phyloP scores from a whole-genome alignment of 23 tunicate species.

The Trididemnum clinides region DNA sequence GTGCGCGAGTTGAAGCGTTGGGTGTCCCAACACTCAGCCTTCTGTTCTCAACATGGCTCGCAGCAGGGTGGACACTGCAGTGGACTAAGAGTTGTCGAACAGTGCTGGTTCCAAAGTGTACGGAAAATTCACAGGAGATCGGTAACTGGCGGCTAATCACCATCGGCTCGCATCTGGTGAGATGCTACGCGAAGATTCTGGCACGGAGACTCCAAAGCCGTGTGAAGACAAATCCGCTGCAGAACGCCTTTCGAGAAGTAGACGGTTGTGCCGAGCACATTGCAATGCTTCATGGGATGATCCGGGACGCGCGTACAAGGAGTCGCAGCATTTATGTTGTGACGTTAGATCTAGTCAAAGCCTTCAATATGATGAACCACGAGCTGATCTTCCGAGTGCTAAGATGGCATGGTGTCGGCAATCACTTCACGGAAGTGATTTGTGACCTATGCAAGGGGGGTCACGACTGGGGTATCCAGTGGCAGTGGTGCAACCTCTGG shows the following conservation, averaged over 20 bases:
- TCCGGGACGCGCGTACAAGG: too few species aligned
- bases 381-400: background rate
- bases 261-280: background rate
- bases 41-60: background rate
- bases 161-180: constrained; percentile 8
- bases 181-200: too few species aligned
- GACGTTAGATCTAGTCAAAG: background rate
- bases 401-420: background rate
- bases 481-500: too few species aligned
- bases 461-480: too few species aligned
- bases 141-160: constrained; percentile 15
- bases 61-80: background rate
- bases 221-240: too few species aligned
- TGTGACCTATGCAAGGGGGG: too few species aligned
- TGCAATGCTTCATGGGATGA: too few species aligned
- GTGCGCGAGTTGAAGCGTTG: background rate
- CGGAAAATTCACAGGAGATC: too few species aligned
- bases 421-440: background rate
- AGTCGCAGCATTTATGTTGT: background rate
- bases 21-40: background rate
- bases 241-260: too few species aligned
- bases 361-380: constrained; percentile 1
- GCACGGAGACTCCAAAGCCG: too few species aligned
- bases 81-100: background rate
- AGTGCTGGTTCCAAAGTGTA: background rate